A percentile compares a stretch with the other conserved stretches of the same genome.
Evolutionary conservation across 2,797 vertebrate species (phyloP).

Genomic region (Acanthis flammea): DNA sequence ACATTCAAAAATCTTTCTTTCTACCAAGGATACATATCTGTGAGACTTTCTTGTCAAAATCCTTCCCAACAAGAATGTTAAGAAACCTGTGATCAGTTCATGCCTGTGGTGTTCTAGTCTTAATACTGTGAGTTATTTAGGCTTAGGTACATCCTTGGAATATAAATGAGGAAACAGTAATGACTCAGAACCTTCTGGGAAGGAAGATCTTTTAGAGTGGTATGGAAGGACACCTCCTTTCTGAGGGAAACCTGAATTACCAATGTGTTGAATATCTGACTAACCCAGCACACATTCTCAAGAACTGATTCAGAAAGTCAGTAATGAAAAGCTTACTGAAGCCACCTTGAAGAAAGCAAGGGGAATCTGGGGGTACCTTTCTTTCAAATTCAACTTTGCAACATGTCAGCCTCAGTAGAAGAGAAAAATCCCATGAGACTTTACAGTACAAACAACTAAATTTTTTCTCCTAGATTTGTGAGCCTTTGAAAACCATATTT

Average conservation of each 20-base stretch:
- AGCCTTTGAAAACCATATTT: conserved; percentile 9
- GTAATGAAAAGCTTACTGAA: neutral
- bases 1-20: neutral
- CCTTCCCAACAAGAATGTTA: neutral
- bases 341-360: neutral
- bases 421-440: neutral
- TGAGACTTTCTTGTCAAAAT: neutral
- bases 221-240: neutral
- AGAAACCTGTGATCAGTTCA: neutral
- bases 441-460: neutral
- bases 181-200: neutral
- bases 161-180: neutral
- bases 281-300: neutral
- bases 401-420: neutral
- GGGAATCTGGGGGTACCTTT: neutral
- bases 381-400: neutral
- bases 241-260: neutral
- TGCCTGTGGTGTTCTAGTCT: neutral
- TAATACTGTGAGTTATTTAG: neutral
- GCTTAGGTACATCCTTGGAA: neutral
- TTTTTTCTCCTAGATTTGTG: neutral
- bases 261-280: neutral
- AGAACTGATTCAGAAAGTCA: neutral
- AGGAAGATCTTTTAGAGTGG: neutral
- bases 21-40: neutral